Evolutionary conservation across 2,888 invertebrate species (phyloP), one percentile per base, ranked within the genome.

Genomic region (Linyphia triangularis): DNA sequence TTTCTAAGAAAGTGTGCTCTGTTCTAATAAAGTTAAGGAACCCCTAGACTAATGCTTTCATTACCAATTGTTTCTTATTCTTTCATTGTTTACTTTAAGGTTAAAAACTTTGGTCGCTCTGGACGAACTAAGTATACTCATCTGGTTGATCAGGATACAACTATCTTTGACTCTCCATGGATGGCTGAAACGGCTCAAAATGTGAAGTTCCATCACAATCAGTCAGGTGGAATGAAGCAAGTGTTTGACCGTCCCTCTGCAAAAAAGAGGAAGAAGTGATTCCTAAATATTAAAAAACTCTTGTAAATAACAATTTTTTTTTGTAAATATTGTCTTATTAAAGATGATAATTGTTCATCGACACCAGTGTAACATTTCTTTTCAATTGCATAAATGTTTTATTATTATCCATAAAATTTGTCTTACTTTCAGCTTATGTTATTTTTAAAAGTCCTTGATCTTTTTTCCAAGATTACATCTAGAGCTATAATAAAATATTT

Each of bases 71-170:
- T n/a, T n/a, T n/a, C n/a, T n/a, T n/a, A n/a, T n/a, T n/a, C n/a
- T n/a, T n/a, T n/a, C n/a, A n/a, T n/a, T n/a, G n/a, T n/a, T n/a
- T n/a, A n/a, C n/a, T 40, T 70, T 65, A 92, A 94, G 94, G 99
- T 99, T 63, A 99, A 99, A 94, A 99, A 99, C 94, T 99, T 99
- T 93, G 99, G 99, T 13, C 96, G 99, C 1, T 99, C 99, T 75
- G 99, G 99, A 5, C 95, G 99, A 78, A 99, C 99, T 0, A 99
- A 99, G 92, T 99, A 99, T 93, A 99, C 99, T 0, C 99, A 99
- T 93, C 94, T 99, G 92, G 99, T 99, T 0, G 99, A 99, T 93
- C 99, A 99, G 93, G 99, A 99, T 92, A 99, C 99, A 0, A 99
- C 99, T 0, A 97, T 97, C 92, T 98, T 98, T 92, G 98, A 99